These are phyloP conservation scores for Cyphomyrus discorhynchus DNA, from an alignment of 2,113 vertebrate species.

Conservation along the genomic window DNA sequence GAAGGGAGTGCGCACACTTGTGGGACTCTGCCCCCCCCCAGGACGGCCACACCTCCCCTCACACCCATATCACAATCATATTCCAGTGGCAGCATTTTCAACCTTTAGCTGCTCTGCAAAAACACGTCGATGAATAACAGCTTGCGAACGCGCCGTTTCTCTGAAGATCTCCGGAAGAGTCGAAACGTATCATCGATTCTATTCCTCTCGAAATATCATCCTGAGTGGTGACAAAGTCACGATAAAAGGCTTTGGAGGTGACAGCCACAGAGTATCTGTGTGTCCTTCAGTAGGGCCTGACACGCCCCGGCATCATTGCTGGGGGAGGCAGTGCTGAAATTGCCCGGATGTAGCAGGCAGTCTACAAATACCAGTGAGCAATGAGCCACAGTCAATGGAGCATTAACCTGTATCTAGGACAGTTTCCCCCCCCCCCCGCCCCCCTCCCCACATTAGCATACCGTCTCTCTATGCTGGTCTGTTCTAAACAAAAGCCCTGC, in stretches of 20 bases:
- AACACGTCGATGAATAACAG: background rate
- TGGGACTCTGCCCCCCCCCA: background rate
- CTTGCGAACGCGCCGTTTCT: background rate
- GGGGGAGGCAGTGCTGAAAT: background rate
- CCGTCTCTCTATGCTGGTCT: background rate
- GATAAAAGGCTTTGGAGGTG: background rate
- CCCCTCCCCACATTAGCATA: background rate
- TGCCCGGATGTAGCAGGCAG: conserved; percentile 35
- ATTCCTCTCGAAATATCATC: background rate
- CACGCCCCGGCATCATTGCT: background rate
- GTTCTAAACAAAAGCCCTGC: conserved; percentile 12
- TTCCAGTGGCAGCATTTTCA: background rate
- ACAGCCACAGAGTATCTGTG: background rate
- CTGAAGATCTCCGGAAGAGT: background rate
- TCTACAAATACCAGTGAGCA: conserved; percentile 32
- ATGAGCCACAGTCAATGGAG: conserved; percentile 38
- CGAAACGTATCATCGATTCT: background rate
- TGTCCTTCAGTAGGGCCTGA: background rate
- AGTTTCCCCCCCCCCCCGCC: conserved; percentile 17
- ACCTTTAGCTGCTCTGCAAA: background rate
- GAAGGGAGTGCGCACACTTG: background rate
- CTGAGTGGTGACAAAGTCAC: background rate
- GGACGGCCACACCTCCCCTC: background rate
- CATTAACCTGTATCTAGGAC: conserved; percentile 38
- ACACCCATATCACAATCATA: background rate